A percentile compares a stretch with the other conserved stretches of the same genome.
Conservation (phyloP, 2,113 vertebrate genomes). For the Lophotis ruficrista region DNA sequence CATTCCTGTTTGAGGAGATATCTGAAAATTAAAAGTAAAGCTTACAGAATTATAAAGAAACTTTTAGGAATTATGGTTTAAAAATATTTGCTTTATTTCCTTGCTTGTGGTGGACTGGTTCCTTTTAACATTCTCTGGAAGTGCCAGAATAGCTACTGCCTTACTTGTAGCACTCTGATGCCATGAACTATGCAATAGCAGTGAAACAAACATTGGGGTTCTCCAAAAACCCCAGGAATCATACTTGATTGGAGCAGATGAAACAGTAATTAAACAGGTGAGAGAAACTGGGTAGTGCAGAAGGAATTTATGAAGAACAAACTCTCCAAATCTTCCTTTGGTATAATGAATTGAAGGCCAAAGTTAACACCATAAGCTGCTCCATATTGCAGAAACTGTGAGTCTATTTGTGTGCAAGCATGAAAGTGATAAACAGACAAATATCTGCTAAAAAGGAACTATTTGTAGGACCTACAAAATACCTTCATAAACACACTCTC, state of each 20-base stretch:
- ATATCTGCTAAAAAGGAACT: not conserved
- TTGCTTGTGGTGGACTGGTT: not conserved
- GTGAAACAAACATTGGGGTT: not conserved
- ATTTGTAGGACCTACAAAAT: not conserved
- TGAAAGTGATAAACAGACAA: not conserved
- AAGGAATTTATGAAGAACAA: not conserved
- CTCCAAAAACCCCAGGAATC: not conserved
- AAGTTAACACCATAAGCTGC: not conserved
- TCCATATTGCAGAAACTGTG: not conserved
- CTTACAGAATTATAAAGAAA: not conserved
- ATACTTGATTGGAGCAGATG: not conserved
- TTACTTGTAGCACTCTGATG: not conserved
- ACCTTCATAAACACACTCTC: not conserved
- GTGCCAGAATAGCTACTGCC: not conserved
- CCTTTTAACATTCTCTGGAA: not conserved
- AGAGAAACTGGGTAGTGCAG: not conserved
- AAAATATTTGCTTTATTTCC: not conserved
- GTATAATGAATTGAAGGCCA: not conserved
- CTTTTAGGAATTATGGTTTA: not conserved
- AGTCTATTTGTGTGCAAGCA: not conserved
- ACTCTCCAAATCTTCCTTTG: not conserved
- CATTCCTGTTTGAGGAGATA: not conserved
- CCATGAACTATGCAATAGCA: not conserved
- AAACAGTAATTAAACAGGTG: not conserved
- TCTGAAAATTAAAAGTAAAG: not conserved